Evolutionary conservation across 1,140 invertebrate species (phyloP).

Genomic region (Monochamus saltuarius): DNA sequence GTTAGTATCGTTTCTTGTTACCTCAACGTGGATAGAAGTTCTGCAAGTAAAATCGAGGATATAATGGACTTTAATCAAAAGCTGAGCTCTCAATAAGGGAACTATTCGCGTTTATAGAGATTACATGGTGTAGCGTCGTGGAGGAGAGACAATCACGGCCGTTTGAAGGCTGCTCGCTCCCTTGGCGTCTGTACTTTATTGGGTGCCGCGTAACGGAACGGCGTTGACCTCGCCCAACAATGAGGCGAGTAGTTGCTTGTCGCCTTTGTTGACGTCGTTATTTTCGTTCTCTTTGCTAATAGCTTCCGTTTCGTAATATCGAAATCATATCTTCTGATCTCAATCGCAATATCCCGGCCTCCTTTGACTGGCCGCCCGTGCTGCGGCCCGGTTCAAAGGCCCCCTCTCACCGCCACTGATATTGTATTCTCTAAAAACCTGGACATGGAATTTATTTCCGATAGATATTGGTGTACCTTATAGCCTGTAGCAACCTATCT

Average conservation of each 20-base stretch:
- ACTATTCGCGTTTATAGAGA: conserved; percentile 23
- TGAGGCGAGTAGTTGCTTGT: conserved; percentile 16
- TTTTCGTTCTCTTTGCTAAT: conserved; percentile 38
- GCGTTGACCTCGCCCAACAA: conserved; percentile 17
- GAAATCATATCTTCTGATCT: conserved; percentile 43
- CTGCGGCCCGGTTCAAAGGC: conserved; percentile 21
- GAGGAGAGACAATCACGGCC: conserved; percentile 17
- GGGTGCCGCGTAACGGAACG: conserved; percentile 10
- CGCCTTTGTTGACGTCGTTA: conserved; percentile 31
- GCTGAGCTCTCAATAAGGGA: conserved; percentile 16
- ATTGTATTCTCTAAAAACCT: conserved; percentile 13
- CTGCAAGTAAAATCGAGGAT: neutral
- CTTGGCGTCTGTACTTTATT: conserved; percentile 20
- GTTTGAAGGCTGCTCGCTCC: conserved; percentile 12
- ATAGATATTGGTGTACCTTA: conserved; percentile 12
- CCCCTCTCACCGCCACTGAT: conserved; percentile 16
- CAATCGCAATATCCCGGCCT: conserved; percentile 35
- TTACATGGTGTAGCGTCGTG: conserved; percentile 19
- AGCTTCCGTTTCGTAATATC: conserved; percentile 43
- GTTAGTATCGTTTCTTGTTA: too few species aligned
- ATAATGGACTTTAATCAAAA: conserved; percentile 16
- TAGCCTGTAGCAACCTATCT: conserved; percentile 3
- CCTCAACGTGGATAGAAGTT: too few species aligned
- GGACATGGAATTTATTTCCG: conserved; percentile 11
- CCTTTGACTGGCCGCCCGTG: conserved; percentile 30